These are phyloP conservation scores for Hyperopisus bebe DNA, from an alignment of 2,113 vertebrate species.

Conservation along the genomic window DNA sequence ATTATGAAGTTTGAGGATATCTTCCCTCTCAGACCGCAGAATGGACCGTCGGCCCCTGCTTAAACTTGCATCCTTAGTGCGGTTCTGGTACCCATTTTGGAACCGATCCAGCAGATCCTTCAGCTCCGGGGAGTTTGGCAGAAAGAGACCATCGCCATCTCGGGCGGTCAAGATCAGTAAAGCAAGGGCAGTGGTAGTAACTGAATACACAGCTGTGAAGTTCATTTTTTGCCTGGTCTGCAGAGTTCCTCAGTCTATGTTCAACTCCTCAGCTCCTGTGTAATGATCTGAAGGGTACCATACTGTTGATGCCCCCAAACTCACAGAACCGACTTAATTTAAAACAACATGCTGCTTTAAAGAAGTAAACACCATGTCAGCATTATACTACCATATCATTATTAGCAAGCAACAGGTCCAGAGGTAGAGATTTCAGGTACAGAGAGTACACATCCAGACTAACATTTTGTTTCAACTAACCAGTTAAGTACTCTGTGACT, in stretches of 20 bases:
- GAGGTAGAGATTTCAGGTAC: too few species aligned
- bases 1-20: slow-evolving; percentile 89
- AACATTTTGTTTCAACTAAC: too few species aligned
- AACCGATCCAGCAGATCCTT: slow-evolving; percentile 71
- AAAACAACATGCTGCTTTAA: slow-evolving; percentile 9
- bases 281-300: slow-evolving; percentile 37
- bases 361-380: slow-evolving; percentile 20
- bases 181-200: slow-evolving; percentile 36
- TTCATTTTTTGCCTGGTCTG: slow-evolving; percentile 36
- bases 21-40: slow-evolving; percentile 71
- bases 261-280: slow-evolving; percentile 7
- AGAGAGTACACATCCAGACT: too few species aligned
- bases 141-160: slow-evolving; percentile 57
- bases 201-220: slow-evolving; percentile 37
- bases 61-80: slow-evolving; percentile 31
- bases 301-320: background rate
- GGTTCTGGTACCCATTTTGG: slow-evolving; percentile 44
- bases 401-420: background rate
- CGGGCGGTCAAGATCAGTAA: slow-evolving; percentile 56
- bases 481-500: too few species aligned
- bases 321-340: background rate
- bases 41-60: slow-evolving; percentile 71
- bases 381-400: background rate
- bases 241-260: background rate
- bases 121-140: slow-evolving; percentile 70